A percentile compares a stretch with the other conserved stretches of the same genome.
phyloP scores from a whole-genome alignment of 2,888 invertebrate species.

The Morpho deidamia region DNA sequence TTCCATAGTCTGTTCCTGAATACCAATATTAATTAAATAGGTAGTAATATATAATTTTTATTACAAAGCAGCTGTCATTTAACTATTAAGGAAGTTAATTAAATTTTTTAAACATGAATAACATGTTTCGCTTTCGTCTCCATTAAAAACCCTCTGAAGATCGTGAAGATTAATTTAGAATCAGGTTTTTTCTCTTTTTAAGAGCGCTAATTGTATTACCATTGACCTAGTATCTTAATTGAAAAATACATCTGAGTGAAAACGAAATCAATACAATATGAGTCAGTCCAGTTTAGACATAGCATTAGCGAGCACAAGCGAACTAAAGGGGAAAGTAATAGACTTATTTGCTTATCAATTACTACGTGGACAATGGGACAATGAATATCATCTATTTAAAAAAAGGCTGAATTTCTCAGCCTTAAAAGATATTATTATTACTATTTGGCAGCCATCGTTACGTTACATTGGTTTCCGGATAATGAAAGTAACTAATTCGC shows the following conservation, averaged over 20 bases:
- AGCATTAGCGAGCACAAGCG: conserved; percentile 63
- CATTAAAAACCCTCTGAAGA: too few relatives aligned
- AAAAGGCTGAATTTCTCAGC: neutral
- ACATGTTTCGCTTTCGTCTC: too few relatives aligned
- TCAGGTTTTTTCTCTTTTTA: neutral
- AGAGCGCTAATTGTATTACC: neutral
- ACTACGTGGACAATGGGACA: conserved; percentile 21
- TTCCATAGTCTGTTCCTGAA: too few relatives aligned
- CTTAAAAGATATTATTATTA: conserved; percentile 49
- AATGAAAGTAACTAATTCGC: conserved; percentile 56
- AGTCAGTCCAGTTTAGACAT: conserved; percentile 64
- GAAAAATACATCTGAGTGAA: conserved; percentile 46
- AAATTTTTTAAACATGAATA: too few relatives aligned
- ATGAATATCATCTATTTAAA: conserved; percentile 1
- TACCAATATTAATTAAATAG: too few relatives aligned
- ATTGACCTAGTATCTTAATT: conserved; percentile 5
- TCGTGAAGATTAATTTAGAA: neutral
- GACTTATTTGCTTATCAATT: conserved; percentile 70
- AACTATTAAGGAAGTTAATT: too few relatives aligned
- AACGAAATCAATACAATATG: conserved; percentile 64
- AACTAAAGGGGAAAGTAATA: conserved; percentile 72
- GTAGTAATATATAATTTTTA: too few relatives aligned
- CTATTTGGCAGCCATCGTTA: conserved; percentile 46
- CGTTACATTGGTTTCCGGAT: conserved; percentile 37
- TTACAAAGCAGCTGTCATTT: too few relatives aligned